Evolutionary conservation across 1,140 invertebrate genomes (phyloP), one percentile per base, ranked within the genome.

Genomic region (Conus ventricosus): DNA sequence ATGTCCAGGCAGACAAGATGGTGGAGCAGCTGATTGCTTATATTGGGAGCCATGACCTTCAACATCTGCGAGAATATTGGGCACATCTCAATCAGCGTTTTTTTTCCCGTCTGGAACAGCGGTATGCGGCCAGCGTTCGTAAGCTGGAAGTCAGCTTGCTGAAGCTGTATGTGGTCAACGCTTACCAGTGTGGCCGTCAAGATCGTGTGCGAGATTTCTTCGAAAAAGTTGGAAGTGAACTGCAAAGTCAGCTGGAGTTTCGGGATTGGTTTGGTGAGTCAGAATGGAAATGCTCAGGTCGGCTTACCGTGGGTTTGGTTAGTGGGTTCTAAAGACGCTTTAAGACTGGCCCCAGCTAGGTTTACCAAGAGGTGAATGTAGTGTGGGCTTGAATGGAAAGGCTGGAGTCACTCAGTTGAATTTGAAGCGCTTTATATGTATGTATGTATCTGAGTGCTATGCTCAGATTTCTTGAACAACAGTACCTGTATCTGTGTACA

Each of bases 181-280:
- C 98, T 76, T 96, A 97, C 17, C 96, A 97, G 83, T 97, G 97
- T 87, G 97, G 97, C 90, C 97, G 97, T 92, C 96, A 96, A 81
- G 98, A 99, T 51, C 98, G 98, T 95, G 96, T 99, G 78, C 96
- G 90, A 6, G 98, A 99, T 89, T 99, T 99, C 95, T 98, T 99
- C 94, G 96, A 96, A 54, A 98, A 97, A 96, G 97, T 99, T 96
- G 96, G 97, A 8, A 96, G 97, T 84, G 98, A 99, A 92, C 93
- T 99, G 54, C 98, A 98, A 94, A 97, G 97, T 87, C 98, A 98
- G 94, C 96, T 96, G 85, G 98, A 99, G 94, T 99, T 98, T 98
- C 98, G 97, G 93, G 98, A 99, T 92, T 99, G 98, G 98, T 99
- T 99, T 96, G 97, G 98, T 99, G 97, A 96, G 97, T 92, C 39